A percentile compares a stretch with the other conserved stretches of the same genome.
These are phyloP conservation scores for Eurystomus gularis DNA, from an alignment of 2,113 vertebrate species.

Conservation along the genomic window DNA sequence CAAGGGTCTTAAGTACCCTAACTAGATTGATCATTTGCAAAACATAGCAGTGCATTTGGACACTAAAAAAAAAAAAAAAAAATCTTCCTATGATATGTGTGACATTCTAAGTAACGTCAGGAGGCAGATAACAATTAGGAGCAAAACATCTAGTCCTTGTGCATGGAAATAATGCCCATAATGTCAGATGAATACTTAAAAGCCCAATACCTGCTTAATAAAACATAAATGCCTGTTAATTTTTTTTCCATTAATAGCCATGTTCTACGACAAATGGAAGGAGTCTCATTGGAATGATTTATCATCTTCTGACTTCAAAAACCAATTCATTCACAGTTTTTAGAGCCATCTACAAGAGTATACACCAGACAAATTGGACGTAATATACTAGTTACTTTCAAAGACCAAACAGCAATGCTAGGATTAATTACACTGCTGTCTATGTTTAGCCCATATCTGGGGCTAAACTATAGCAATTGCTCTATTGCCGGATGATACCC, in stretches of 20 bases:
- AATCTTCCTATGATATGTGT: not conserved
- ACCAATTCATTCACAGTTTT: not conserved
- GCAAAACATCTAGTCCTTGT: not conserved
- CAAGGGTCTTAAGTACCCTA: not conserved
- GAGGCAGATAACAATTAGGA: not conserved
- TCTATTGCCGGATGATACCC: no score
- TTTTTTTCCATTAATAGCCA: not conserved
- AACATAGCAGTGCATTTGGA: not conserved
- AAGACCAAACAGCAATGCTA: not conserved
- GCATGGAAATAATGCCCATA: not conserved
- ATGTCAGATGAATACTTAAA: not conserved
- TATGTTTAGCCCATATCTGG: no score
- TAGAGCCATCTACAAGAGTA: not conserved
- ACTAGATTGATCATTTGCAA: not conserved
- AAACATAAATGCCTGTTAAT: not conserved
- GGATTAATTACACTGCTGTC: not conserved
- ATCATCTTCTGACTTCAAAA: slow-evolving; percentile 1
- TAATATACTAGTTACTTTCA: not conserved
- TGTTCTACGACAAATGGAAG: not conserved
- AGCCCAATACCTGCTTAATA: not conserved
- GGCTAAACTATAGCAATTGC: no score
- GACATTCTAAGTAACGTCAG: not conserved
- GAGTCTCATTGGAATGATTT: not conserved
- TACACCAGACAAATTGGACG: not conserved
- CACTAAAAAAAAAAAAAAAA: not conserved